A percentile compares a stretch with the other conserved stretches of the same genome.
Conservation (phyloP, 2,113 vertebrate genomes). For the Nipponia nippon region DNA sequence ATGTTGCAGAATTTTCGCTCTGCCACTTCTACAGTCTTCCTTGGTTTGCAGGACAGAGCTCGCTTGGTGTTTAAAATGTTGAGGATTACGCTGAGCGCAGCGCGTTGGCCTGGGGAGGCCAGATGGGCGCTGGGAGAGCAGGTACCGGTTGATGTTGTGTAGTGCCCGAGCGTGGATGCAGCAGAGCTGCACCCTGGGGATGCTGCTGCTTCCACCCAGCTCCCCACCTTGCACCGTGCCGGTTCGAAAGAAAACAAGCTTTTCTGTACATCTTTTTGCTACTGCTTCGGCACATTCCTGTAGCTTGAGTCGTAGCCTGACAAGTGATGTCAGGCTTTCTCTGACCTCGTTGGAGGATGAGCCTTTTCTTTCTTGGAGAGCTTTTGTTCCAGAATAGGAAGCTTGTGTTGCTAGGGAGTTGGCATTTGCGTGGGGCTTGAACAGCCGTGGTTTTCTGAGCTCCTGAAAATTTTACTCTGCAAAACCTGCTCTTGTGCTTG, state of each 20-base stretch:
- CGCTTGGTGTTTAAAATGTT: rapidly evolving
- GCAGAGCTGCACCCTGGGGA: background rate
- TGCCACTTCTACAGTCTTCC: rapidly evolving
- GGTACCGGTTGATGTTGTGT: background rate
- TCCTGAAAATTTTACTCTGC: background rate
- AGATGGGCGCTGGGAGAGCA: background rate
- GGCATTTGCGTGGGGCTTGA: background rate
- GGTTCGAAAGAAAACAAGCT: background rate
- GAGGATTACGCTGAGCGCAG: rapidly evolving
- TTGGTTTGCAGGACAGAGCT: background rate
- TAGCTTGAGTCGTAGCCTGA: background rate
- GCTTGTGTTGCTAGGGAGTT: background rate
- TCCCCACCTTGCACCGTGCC: rapidly evolving
- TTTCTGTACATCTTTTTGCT: background rate
- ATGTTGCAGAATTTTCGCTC: background rate
- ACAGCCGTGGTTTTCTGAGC: background rate
- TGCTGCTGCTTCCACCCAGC: background rate
- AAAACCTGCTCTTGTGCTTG: background rate
- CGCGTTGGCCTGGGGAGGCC: background rate
- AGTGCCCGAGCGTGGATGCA: background rate
- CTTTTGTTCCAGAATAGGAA: background rate
- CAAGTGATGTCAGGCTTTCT: background rate
- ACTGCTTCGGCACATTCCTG: background rate
- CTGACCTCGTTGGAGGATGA: background rate
- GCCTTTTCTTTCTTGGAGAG: background rate